Base-by-base conservation (phyloP, 2,113 vertebrate genomes). In the Eolophus roseicapilla region DNA sequence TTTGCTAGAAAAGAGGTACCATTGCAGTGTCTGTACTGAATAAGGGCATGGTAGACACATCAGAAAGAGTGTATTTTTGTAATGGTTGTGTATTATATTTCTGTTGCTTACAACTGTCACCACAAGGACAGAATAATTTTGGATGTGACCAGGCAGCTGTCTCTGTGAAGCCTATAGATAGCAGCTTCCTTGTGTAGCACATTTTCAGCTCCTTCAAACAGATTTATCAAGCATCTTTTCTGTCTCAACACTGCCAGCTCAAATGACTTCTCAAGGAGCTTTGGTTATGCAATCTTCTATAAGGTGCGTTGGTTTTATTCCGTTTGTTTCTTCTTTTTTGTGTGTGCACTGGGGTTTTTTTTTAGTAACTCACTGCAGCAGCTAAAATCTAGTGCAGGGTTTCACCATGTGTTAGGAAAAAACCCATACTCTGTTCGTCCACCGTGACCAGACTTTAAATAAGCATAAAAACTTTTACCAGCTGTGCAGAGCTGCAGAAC, bases 191-290 rank as follows among this genome's bases (percentile, higher is more conserved):
- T 92, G 89, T 91, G 93, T 88, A 86, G 92, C 91, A 75, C 82
- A 83, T 94, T 96, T 97, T 86, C 92, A 96, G 95, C 91, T 96
- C 93, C 88, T 90, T 85, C 93, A 92, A 83, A 96, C 92, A 96
- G 83, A 88, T 96, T 97, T 92, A 91, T 95, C 91, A 88, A 87
- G 71, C 95, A 93, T 96, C 94, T 95, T 96, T 82, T 53, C 93
- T 76, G 92, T 86, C 96, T 94, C 86, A 93, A 82, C 90, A 52
- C 93, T 96, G 96, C 94, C 97, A 94, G 88, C 89, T 96, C 93
- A 78, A 76, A 95, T 93, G 95, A 96, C 93, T 93, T 94, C 94
- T 91, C 94, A 92, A 90, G 92, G 95, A 96, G 91, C 88, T 95
- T 91, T 82, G 92, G 62, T 96, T 97, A 96, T 73, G 92, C 88